Conservation (phyloP, 1,140 invertebrate species). For the Phthorimaea operculella region DNA sequence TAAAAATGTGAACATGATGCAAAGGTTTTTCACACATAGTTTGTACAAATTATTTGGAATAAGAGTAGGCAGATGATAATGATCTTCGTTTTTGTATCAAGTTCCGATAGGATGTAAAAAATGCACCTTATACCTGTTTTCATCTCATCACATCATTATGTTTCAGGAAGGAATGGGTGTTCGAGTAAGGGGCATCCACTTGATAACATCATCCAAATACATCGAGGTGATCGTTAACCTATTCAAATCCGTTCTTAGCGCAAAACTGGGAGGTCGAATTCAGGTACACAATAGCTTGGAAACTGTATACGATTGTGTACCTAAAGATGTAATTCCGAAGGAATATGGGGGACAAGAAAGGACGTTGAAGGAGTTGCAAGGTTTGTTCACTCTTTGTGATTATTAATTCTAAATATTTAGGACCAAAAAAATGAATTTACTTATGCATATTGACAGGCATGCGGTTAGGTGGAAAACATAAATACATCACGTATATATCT, state of each 20-base stretch:
- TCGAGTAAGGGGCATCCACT: background rate
- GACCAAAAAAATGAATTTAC: too few species aligned
- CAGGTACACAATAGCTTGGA: background rate
- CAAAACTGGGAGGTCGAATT: background rate
- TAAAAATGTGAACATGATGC: too few species aligned
- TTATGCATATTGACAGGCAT: too few species aligned
- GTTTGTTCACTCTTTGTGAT: background rate
- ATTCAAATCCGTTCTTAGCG: background rate
- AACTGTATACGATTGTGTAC: background rate
- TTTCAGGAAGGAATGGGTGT: background rate
- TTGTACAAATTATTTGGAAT: too few species aligned
- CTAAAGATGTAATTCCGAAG: slow-evolving; percentile 15
- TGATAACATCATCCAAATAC: background rate
- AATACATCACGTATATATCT: too few species aligned
- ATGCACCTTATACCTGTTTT: too few species aligned
- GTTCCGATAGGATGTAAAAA: too few species aligned
- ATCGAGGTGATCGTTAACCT: background rate
- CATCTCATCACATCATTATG: background rate
- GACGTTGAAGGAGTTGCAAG: background rate
- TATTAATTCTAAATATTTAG: too few species aligned
- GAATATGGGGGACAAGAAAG: slow-evolving; percentile 13
- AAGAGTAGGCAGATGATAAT: too few species aligned
- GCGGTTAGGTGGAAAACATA: too few species aligned
- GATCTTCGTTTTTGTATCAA: too few species aligned
- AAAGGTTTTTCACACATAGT: too few species aligned